A percentile compares a stretch with the other conserved stretches of the same genome.
Conservation (phyloP, 2,888 invertebrate species). For the Dolichomitus sp. region DNA sequence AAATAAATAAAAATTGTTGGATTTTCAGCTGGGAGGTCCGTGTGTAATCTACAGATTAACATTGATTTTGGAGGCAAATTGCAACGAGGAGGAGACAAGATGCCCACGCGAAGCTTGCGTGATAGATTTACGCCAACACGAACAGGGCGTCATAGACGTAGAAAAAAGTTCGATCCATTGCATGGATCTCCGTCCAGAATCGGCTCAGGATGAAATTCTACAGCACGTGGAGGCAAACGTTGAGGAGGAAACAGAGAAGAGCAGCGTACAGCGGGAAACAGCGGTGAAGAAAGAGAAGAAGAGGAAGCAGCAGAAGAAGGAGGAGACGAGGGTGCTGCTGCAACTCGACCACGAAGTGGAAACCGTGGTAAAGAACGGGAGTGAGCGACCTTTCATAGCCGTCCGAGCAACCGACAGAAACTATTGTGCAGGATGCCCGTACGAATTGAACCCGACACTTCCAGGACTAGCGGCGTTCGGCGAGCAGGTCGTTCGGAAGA, state of each 20-base stretch:
- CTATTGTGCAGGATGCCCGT: constrained; percentile 84
- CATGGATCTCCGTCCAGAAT: constrained; percentile 76
- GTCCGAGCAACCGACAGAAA: constrained; percentile 75
- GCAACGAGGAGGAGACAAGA: constrained; percentile 70
- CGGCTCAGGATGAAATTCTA: constrained; percentile 66
- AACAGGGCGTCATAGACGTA: constrained; percentile 74
- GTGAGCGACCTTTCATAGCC: constrained; percentile 81
- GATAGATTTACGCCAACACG: constrained; percentile 78
- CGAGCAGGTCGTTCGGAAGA: constrained; percentile 75
- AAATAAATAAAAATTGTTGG: too few relatives aligned
- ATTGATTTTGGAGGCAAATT: constrained; percentile 79
- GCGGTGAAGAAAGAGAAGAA: constrained; percentile 40
- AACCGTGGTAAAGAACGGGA: constrained; percentile 74
- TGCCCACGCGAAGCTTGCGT: constrained; percentile 81
- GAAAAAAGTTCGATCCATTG: constrained; percentile 79
- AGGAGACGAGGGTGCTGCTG: constrained; percentile 49
- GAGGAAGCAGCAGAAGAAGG: constrained; percentile 35
- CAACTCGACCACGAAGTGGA: constrained; percentile 80
- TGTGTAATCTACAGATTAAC: constrained; percentile 78
- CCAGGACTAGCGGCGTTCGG: constrained; percentile 80
- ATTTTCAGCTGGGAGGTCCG: constrained; percentile 76
- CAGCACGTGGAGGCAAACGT: constrained; percentile 62
- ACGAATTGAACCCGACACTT: constrained; percentile 81
- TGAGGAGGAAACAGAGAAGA: constrained; percentile 48
- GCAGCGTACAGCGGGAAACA: constrained; percentile 52